Evolutionary conservation across 35 echinoderm and acorn worm species (phyloP).

Genomic region (Ophiothrix spiculata): DNA sequence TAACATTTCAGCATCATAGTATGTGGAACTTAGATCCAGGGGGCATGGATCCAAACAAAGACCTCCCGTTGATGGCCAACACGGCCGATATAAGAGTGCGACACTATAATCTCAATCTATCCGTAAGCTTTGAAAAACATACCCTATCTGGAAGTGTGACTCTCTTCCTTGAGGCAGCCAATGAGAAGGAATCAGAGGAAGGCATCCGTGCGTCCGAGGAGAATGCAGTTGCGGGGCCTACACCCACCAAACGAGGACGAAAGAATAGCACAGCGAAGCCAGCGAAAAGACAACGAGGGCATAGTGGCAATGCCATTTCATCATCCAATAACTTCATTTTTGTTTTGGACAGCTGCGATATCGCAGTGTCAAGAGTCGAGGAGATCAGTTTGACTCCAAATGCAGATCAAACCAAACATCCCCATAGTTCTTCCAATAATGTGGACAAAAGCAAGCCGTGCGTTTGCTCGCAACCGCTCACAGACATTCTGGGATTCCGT

Average conservation of each 20-base stretch:
- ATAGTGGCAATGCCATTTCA: background rate
- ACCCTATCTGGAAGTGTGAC: constrained; percentile 63
- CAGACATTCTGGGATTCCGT: constrained; percentile 36
- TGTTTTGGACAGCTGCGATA: constrained; percentile 77
- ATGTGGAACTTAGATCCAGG: constrained; percentile 82
- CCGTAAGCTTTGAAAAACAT: constrained; percentile 55
- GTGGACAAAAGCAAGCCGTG: background rate
- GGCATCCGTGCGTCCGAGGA: background rate
- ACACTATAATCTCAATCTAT: constrained; percentile 68
- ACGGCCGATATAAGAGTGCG: constrained; percentile 66
- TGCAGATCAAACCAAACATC: background rate
- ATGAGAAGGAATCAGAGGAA: background rate
- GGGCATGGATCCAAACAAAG: constrained; percentile 66
- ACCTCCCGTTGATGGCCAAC: constrained; percentile 83
- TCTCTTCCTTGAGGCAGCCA: constrained; percentile 62
- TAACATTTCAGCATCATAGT: background rate
- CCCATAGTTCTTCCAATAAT: background rate
- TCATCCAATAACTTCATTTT: constrained; percentile 12
- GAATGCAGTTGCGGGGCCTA: background rate
- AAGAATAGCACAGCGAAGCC: background rate
- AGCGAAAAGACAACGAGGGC: background rate
- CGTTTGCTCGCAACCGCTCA: background rate
- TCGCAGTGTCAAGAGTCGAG: constrained; percentile 51
- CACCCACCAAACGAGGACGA: background rate
- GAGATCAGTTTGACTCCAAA: constrained; percentile 45